Base-by-base conservation (phyloP, 2,888 invertebrate genomes). In the Clostera curtula region DNA sequence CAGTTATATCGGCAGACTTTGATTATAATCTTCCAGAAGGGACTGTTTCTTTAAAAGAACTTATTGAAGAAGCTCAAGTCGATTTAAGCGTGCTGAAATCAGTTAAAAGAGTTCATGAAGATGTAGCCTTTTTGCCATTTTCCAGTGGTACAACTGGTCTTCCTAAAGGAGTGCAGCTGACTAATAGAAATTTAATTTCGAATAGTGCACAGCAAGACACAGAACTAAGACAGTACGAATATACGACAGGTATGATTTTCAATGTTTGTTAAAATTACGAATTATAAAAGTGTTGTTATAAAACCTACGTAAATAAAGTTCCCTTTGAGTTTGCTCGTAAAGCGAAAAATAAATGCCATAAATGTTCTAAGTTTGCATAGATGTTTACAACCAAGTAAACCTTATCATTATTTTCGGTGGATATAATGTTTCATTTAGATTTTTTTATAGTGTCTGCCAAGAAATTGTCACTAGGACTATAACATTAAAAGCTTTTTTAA, bases 121-220 rank as follows among this genome's bases (percentile, higher is more conserved):
- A 92, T 48, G 64, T 89, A 2, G 85, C 86, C 0, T 60, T 92
- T 13, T 53, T 95, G 40, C 93, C 92, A 0, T 95, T 91, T 73
- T 95, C 94, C 3, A 94, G 93, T 59, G 93, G 93, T 3, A 96
- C 95, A 0, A 95, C 94, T 0, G 95, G 96, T 0, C 41, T 91
- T 11, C 90, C 93, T 0, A 93, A 93, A 75, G 92, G 90, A 4
- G 91, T 92, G 0, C 83, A 88, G 51, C 57, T 92, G 1, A 86
- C 88, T 0, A 88, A 92, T 64, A 62, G 43, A 19, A 88, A 87
- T 61, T 29, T 88, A 3, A 56, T 87, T 1, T 56, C 86, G 0
- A 87, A 89, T 49, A 57, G 54, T 41, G 45, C 59, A 30, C 80
- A 80, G 23, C 74, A 75, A 24, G 61, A 62, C 34, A 47, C 56